Conservation (phyloP, 2,797 vertebrate species). For the Neostethus bicornis region DNA sequence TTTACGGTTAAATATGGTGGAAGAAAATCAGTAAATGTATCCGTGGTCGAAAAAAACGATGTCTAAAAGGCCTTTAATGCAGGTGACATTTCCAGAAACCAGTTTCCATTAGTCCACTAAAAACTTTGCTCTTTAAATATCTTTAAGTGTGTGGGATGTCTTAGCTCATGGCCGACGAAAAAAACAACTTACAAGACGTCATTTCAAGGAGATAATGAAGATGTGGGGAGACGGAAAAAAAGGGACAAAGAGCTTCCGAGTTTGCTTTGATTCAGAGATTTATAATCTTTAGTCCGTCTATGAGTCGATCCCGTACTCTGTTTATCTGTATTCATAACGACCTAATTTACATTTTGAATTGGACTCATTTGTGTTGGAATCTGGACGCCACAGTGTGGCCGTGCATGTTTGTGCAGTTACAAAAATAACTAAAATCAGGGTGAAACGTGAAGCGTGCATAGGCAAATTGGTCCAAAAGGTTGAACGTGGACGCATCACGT, state of each 20-base stretch:
- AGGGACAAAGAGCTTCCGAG: slow-evolving; percentile 80
- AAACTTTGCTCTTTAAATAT: slow-evolving; percentile 2
- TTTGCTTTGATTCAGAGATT: slow-evolving; percentile 80
- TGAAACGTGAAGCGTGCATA: no score
- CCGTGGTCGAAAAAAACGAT: not conserved
- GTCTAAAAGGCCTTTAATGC: not conserved
- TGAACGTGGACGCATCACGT: no score
- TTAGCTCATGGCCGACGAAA: not conserved
- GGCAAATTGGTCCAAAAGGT: no score
- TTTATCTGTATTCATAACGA: slow-evolving; percentile 76
- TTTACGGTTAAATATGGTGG: not conserved
- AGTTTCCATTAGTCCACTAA: not conserved
- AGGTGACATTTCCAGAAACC: not conserved
- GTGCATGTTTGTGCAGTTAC: slow-evolving; percentile 28
- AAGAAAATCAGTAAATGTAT: not conserved
- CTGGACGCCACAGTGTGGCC: slow-evolving; percentile 58
- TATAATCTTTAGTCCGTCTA: slow-evolving; percentile 56
- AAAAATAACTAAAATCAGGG: slow-evolving; percentile 36
- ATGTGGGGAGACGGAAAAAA: slow-evolving; percentile 10
- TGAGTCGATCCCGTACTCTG: no score
- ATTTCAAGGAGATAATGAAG: slow-evolving; percentile 10
- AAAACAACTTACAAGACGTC: not conserved
- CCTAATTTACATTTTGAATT: slow-evolving; percentile 78
- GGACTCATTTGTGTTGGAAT: slow-evolving; percentile 76
- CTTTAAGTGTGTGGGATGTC: not conserved